Percentiles rank a stretch among this genome's conserved stretches.
phyloP scores from a whole-genome alignment of 1,140 invertebrate species.

The Tetranychus cinnabarinus region DNA sequence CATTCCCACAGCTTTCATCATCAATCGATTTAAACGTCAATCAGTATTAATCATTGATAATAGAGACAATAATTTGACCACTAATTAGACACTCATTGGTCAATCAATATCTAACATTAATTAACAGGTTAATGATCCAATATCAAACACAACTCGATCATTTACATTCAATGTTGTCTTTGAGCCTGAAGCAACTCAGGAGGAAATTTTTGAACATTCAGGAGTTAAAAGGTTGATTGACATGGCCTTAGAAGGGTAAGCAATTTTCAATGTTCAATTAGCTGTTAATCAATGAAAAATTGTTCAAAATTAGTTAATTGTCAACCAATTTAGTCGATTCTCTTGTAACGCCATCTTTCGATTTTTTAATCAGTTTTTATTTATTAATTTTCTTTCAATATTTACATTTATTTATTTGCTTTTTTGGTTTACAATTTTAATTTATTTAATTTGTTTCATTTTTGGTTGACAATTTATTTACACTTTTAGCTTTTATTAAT shows the following conservation, averaged over 20 bases:
- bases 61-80: no score
- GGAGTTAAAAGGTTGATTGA: conserved; percentile 67
- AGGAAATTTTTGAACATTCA: conserved; percentile 55
- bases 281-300: background rate
- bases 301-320: background rate
- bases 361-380: no score
- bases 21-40: no score
- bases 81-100: no score
- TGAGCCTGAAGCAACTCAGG: conserved; percentile 40
- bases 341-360: background rate
- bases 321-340: background rate
- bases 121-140: conserved; percentile 5
- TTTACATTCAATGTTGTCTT: conserved; percentile 78
- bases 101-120: background rate
- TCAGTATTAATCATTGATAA: no score
- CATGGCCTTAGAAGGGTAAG: conserved; percentile 42
- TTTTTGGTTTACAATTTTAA: no score
- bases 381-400: no score
- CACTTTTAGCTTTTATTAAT: no score
- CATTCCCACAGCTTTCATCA: no score
- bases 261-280: background rate
- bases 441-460: no score
- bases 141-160: conserved; percentile 21
- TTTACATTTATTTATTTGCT: no score
- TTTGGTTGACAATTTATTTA: no score